Evolutionary conservation across 2,888 invertebrate genomes (phyloP).

Genomic region (Microctonus aethiopoides): DNA sequence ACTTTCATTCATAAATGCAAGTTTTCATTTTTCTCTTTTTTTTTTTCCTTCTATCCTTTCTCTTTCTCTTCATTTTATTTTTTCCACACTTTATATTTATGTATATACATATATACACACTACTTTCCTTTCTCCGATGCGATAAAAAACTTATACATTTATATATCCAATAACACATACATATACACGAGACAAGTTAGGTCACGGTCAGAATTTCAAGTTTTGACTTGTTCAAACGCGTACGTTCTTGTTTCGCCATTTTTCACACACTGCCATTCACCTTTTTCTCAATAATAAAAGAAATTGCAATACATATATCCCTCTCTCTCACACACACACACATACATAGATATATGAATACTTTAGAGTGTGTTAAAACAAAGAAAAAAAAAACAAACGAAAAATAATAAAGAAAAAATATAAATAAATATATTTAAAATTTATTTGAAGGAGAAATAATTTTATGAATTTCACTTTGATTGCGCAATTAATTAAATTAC

Average conservation of each 20-base stretch:
- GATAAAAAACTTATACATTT: neutral
- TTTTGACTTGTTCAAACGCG: conserved; percentile 15
- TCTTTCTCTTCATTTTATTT: too few relatives aligned
- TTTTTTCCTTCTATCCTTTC: conserved; percentile 25
- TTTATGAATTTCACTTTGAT: neutral
- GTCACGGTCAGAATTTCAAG: conserved; percentile 51
- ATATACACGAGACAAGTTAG: conserved; percentile 42
- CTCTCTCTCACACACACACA: neutral
- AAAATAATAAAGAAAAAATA: neutral
- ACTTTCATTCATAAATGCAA: neutral
- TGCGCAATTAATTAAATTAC: neutral
- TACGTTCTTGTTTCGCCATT: neutral
- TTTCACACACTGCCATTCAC: neutral
- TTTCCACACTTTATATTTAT: too few relatives aligned
- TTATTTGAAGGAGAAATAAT: neutral
- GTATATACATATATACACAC: too few relatives aligned
- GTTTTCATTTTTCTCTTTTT: conserved; percentile 21
- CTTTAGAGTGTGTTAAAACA: neutral
- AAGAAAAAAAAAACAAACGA: neutral
- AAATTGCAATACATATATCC: neutral
- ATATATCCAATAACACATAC: neutral
- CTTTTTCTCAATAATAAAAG: neutral
- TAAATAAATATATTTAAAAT: neutral
- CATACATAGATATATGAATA: neutral
- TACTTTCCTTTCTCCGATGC: conserved; percentile 31